Percentiles rank a stretch among this genome's conserved stretches.
Conservation (phyloP, 1,140 invertebrate genomes). For the Bombus ignitus region DNA sequence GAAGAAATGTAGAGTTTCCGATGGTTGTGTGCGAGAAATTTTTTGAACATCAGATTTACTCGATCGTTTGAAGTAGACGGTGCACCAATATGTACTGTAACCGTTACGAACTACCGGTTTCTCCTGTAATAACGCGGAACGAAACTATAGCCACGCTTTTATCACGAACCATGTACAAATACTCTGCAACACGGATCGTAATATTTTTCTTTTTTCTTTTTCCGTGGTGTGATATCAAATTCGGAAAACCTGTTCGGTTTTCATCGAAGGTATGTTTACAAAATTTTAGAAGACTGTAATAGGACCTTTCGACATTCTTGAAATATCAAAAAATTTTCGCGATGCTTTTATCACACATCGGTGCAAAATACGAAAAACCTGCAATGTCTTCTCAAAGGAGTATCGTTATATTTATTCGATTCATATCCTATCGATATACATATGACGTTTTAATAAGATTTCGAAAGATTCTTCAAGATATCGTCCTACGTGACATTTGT, state of each 20-base stretch:
- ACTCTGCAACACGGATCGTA: neutral
- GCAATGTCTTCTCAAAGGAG: neutral
- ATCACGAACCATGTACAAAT: conserved; percentile 19
- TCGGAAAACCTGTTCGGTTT: too few species aligned
- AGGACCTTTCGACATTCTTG: too few species aligned
- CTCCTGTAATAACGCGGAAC: conserved; percentile 50
- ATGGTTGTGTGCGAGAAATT: neutral
- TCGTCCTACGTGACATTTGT: neutral
- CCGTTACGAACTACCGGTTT: conserved; percentile 52
- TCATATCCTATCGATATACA: neutral
- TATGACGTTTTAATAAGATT: too few species aligned
- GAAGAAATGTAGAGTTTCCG: neutral
- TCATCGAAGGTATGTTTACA: too few species aligned
- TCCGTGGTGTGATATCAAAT: too few species aligned
- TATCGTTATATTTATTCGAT: neutral
- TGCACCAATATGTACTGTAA: neutral
- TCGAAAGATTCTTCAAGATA: neutral
- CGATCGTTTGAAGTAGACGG: neutral
- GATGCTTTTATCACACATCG: neutral
- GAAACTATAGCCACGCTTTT: conserved; percentile 19
- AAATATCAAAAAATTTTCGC: neutral
- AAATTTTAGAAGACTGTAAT: too few species aligned
- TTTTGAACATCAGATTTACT: neutral
- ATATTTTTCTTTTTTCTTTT: neutral
- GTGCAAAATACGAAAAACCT: neutral